Evolutionary conservation across 2,797 vertebrate genomes (phyloP).

Genomic region (Erpetoichthys calabaricus): DNA sequence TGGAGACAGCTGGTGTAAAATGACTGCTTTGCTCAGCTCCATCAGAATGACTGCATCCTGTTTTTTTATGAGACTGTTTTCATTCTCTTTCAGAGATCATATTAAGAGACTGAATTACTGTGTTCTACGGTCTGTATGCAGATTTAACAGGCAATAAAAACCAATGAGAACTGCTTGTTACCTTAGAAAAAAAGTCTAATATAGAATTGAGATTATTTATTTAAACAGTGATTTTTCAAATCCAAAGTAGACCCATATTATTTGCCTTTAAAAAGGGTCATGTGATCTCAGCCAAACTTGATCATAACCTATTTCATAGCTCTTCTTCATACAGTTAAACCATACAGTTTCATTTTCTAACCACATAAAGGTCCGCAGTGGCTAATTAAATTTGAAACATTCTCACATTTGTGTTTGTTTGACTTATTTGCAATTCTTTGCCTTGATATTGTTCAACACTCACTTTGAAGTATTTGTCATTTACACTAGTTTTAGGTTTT

Average conservation of each 20-base stretch:
- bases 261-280: too few relatives aligned
- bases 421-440: too few relatives aligned
- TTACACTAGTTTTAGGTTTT: too few relatives aligned
- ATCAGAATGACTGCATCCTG: slow-evolving; percentile 71
- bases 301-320: too few relatives aligned
- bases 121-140: slow-evolving; percentile 60
- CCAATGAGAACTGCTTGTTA: slow-evolving; percentile 53
- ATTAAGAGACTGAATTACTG: slow-evolving; percentile 72
- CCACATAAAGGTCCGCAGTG: too few relatives aligned
- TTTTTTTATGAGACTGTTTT: slow-evolving; percentile 72
- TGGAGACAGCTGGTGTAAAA: slow-evolving; percentile 68
- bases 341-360: too few relatives aligned
- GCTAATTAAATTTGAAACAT: too few relatives aligned
- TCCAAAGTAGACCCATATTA: neutral
- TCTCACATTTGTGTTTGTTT: too few relatives aligned
- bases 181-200: slow-evolving; percentile 35
- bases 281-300: too few relatives aligned
- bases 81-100: slow-evolving; percentile 63
- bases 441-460: too few relatives aligned
- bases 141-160: slow-evolving; percentile 70
- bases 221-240: neutral
- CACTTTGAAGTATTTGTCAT: too few relatives aligned
- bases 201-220: neutral
- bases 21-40: slow-evolving; percentile 62
- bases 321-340: too few relatives aligned